phyloP scores from a whole-genome alignment of 2,113 vertebrate genomes.

The Lota lota region DNA sequence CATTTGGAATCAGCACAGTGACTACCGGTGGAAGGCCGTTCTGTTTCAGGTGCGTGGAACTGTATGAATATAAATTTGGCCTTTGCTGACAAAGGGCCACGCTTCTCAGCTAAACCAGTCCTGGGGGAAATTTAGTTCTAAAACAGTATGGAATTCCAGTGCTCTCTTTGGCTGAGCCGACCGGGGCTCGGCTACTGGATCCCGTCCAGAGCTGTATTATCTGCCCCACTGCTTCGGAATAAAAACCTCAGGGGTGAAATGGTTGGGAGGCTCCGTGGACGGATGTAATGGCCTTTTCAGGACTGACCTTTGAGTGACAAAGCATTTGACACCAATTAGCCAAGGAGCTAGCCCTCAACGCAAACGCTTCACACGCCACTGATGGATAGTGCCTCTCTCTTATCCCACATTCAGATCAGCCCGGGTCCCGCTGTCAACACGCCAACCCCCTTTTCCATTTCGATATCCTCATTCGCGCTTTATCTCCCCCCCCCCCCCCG shows the following conservation, averaged over 20 bases:
- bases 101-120: not conserved
- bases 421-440: conserved; percentile 32
- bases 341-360: conserved; percentile 49
- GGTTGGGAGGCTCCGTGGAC: conserved; percentile 23
- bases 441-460: not conserved
- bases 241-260: conserved; percentile 44
- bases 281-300: conserved; percentile 30
- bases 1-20: not conserved
- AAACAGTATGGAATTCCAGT: conserved; percentile 1
- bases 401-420: conserved; percentile 14
- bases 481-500: too few species aligned
- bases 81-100: conserved; percentile 2
- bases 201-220: conserved; percentile 33
- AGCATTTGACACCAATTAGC: conserved; percentile 72
- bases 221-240: conserved; percentile 50
- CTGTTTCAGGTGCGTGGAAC: not conserved
- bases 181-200: not conserved
- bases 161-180: not conserved
- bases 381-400: conserved; percentile 56
- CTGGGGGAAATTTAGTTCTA: conserved; percentile 1
- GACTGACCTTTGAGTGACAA: conserved; percentile 68
- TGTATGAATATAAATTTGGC: not conserved
- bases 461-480: not conserved
- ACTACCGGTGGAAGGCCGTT: not conserved
- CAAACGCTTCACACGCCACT: conserved; percentile 52